Evolutionary conservation across 2,113 vertebrate species (phyloP).

Genomic region (Melanocharis versteri): DNA sequence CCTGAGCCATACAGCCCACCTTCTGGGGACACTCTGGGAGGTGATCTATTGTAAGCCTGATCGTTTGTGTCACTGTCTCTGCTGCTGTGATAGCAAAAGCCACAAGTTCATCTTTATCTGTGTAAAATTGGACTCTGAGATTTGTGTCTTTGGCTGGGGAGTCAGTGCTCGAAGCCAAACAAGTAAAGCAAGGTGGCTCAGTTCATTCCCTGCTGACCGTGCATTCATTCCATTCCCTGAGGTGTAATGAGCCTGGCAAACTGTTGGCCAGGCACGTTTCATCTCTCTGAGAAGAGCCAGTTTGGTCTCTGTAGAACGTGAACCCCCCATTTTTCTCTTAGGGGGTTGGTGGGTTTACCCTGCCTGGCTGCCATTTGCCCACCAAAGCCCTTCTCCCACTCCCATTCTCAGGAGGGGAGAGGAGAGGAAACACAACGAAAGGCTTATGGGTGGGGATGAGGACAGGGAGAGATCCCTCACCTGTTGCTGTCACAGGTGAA

Average conservation of each 20-base stretch:
- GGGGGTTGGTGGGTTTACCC: neutral
- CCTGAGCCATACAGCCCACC: neutral
- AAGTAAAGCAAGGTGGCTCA: neutral
- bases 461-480: neutral
- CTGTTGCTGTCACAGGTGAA: neutral
- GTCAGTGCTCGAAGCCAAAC: accelerated
- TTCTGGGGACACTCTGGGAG: neutral
- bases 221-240: neutral
- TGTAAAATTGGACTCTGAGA: neutral
- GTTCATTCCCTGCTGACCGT: neutral
- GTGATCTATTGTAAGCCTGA: neutral
- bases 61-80: neutral
- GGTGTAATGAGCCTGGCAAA: neutral
- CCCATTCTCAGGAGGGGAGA: neutral
- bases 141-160: neutral
- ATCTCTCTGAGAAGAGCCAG: neutral
- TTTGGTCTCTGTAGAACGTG: neutral
- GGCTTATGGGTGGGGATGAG: neutral
- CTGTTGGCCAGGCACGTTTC: neutral
- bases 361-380: neutral
- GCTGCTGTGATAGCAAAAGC: neutral
- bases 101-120: neutral
- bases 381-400: neutral
- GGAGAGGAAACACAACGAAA: neutral
- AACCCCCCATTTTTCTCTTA: neutral